These are phyloP conservation scores for Drosophila serrata DNA, from an alignment of 1,140 invertebrate genomes.

Conservation along the genomic window DNA sequence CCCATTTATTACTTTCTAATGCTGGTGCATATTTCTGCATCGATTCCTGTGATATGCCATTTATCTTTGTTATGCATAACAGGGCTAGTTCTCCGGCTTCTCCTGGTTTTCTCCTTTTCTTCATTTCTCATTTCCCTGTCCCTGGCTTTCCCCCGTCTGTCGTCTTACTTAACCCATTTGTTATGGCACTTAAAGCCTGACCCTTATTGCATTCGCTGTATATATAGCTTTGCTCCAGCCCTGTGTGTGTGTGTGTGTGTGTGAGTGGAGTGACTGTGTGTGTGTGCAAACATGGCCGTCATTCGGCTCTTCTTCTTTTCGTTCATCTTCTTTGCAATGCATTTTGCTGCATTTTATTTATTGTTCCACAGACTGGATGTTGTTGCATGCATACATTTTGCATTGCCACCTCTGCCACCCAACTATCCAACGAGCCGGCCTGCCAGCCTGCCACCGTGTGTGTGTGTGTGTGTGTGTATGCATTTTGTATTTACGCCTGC, in stretches of 20 bases:
- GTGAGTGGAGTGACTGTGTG: neutral
- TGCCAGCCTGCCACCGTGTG: neutral
- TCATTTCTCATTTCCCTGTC: neutral
- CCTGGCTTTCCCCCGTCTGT: conserved; percentile 2
- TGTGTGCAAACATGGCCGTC: conserved; percentile 26
- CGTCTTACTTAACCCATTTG: conserved; percentile 57
- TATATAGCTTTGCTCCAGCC: conserved; percentile 30
- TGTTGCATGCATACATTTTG: conserved; percentile 60
- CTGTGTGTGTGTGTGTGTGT: conserved; percentile 23
- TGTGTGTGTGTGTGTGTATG: conserved; percentile 49
- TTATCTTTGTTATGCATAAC: conserved; percentile 64
- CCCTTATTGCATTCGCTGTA: conserved; percentile 54
- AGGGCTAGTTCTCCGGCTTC: conserved; percentile 8
- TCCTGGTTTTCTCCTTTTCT: neutral
- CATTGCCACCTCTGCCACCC: conserved; percentile 46
- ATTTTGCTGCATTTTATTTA: conserved; percentile 74
- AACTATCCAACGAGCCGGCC: neutral
- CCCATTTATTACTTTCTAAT: conserved; percentile 51
- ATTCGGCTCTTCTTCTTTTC: conserved; percentile 53
- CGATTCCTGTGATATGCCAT: conserved; percentile 58
- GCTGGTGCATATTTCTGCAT: conserved; percentile 44
- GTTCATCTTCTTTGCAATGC: conserved; percentile 65
- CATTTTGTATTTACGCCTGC: conserved; percentile 79
- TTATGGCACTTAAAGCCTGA: conserved; percentile 61
- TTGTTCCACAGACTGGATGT: conserved; percentile 63